Percentiles rank a stretch among this genome's conserved stretches.
These are phyloP conservation scores for Onychomys torridus DNA, from an alignment of 2,797 vertebrate genomes.

Conservation along the genomic window DNA sequence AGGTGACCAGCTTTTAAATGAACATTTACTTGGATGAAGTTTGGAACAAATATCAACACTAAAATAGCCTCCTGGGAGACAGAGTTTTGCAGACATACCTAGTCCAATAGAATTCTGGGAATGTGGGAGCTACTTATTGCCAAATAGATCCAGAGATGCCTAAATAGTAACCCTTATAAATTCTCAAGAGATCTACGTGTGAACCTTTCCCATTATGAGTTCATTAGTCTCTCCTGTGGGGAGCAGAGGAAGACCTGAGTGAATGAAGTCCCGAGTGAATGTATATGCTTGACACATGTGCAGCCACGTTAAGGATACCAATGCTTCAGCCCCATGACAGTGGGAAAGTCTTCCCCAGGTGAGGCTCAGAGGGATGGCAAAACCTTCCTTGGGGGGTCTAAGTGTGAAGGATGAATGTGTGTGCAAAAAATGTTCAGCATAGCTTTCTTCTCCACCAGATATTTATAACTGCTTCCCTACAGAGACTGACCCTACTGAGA, in stretches of 20 bases:
- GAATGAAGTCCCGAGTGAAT: not conserved
- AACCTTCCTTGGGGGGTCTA: not conserved
- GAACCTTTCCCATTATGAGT: slow-evolving; percentile 52
- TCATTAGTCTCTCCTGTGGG: not conserved
- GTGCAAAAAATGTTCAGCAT: not conserved
- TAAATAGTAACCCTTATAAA: slow-evolving; percentile 26
- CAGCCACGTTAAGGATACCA: not conserved
- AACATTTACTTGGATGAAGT: slow-evolving; percentile 67
- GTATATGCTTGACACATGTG: not conserved
- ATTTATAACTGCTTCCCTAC: not conserved
- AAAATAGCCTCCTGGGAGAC: slow-evolving; percentile 67
- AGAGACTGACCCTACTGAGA: not conserved
- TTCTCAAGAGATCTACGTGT: slow-evolving; percentile 25
- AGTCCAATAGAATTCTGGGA: slow-evolving; percentile 67
- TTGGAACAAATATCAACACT: slow-evolving; percentile 71
- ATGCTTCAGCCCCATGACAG: not conserved
- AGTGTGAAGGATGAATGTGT: not conserved
- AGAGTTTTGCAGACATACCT: slow-evolving; percentile 71
- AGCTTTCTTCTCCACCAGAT: not conserved
- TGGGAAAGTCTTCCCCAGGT: too few relatives aligned
- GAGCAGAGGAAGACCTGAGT: not conserved
- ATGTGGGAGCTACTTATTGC: slow-evolving; percentile 49
- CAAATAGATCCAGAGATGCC: slow-evolving; percentile 49
- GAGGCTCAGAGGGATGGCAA: not conserved
- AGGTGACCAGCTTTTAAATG: slow-evolving; percentile 66